Conservation (phyloP, 2,113 vertebrate species). For the Syrrhaptes paradoxus region DNA sequence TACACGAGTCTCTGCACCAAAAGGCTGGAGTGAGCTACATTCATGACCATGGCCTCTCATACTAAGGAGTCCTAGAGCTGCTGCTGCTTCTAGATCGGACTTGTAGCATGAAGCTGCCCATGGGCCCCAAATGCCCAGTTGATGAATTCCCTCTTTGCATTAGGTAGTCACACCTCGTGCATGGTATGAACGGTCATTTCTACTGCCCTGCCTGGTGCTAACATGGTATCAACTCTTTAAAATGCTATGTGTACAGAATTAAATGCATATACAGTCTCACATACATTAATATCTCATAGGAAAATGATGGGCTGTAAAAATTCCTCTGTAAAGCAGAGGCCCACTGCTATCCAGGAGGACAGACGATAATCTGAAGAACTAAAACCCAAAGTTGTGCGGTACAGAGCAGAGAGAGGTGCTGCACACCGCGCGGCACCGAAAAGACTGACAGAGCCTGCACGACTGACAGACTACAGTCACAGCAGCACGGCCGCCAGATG, state of each 20-base stretch:
- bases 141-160: not conserved
- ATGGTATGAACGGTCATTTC: rapidly evolving
- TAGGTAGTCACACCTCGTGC: rapidly evolving
- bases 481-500: no score
- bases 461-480: rapidly evolving
- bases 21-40: not conserved
- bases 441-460: not conserved
- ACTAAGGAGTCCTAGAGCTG: not conserved
- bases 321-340: not conserved
- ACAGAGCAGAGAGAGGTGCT: no score
- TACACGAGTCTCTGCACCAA: not conserved
- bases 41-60: not conserved
- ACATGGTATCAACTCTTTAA: not conserved
- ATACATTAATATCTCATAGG: not conserved
- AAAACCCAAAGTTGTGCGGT: not conserved
- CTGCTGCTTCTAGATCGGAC: not conserved
- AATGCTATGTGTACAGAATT: not conserved
- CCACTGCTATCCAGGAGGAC: no score
- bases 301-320: not conserved
- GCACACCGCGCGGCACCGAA: not conserved
- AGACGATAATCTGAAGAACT: not conserved
- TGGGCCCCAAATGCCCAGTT: rapidly evolving
- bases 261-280: no score
- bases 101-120: not conserved
- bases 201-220: not conserved